Percentiles rank a stretch among this genome's conserved stretches.
Evolutionary conservation across 2,113 vertebrate genomes (phyloP).

Genomic region (Hemiscyllium ocellatum): DNA sequence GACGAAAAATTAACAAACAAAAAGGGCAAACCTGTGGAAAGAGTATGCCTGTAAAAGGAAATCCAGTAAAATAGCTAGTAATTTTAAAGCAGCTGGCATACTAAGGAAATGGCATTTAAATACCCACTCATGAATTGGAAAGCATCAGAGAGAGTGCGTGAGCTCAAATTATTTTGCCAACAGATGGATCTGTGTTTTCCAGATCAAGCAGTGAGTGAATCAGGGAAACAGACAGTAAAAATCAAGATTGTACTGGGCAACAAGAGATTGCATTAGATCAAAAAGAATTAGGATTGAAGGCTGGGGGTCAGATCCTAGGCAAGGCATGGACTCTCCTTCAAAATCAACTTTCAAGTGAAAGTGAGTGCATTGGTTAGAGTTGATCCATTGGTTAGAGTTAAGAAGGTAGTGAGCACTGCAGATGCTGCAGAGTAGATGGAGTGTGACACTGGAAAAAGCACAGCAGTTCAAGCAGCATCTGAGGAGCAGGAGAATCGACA

Average conservation of each 20-base stretch:
- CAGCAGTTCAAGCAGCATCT: no score
- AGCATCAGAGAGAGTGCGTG: no score
- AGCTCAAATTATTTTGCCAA: neutral
- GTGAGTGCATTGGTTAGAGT: neutral
- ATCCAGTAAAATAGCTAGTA: neutral
- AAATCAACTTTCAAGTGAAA: neutral
- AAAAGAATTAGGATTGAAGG: neutral
- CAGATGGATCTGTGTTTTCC: neutral
- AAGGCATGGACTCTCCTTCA: neutral
- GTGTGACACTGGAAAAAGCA: no score
- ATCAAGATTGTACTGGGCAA: neutral
- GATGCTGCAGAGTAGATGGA: no score
- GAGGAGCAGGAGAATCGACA: no score
- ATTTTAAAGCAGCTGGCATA: no score
- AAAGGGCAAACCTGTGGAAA: neutral
- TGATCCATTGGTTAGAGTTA: no score
- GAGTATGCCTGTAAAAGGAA: neutral
- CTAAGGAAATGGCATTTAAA: neutral
- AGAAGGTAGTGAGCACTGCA: no score
- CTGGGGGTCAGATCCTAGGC: neutral
- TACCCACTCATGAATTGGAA: neutral
- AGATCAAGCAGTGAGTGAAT: no score
- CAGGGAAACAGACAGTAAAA: neutral
- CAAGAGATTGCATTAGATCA: neutral
- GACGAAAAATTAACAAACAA: no score